Percentiles rank a stretch among this genome's conserved stretches.
Evolutionary conservation across 2,797 vertebrate genomes (phyloP).

Genomic region (Falco concolor): DNA sequence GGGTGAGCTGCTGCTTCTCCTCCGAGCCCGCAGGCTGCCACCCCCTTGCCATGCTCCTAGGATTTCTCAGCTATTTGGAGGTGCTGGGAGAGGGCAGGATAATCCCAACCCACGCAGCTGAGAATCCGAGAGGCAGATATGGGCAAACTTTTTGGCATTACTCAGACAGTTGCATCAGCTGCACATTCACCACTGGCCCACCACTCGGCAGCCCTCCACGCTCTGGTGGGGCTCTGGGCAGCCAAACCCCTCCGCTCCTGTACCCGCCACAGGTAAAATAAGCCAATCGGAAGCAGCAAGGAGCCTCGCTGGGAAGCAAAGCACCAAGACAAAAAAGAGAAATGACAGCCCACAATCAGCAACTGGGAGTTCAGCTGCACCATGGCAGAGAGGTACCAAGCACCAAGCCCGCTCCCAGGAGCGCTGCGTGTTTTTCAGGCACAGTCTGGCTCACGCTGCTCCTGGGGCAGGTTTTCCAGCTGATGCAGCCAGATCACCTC

Average conservation of each 20-base stretch:
- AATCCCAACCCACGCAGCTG: neutral
- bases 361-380: neutral
- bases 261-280: neutral
- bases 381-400: neutral
- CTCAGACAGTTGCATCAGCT: neutral
- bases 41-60: neutral
- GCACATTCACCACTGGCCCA: neutral
- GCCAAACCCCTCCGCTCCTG: neutral
- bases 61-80: neutral
- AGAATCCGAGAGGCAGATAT: neutral
- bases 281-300: neutral
- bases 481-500: neutral
- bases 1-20: accelerated
- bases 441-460: neutral
- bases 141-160: neutral
- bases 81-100: neutral
- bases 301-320: neutral
- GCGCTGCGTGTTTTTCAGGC: neutral
- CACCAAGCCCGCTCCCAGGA: neutral
- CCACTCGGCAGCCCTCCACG: neutral
- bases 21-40: accelerated
- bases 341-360: neutral
- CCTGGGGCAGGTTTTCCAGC: neutral
- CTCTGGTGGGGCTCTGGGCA: too few species aligned
- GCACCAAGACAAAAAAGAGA: neutral